Base-by-base conservation (phyloP, 2,888 invertebrate species). In the Drosophila flavopinicola region DNA sequence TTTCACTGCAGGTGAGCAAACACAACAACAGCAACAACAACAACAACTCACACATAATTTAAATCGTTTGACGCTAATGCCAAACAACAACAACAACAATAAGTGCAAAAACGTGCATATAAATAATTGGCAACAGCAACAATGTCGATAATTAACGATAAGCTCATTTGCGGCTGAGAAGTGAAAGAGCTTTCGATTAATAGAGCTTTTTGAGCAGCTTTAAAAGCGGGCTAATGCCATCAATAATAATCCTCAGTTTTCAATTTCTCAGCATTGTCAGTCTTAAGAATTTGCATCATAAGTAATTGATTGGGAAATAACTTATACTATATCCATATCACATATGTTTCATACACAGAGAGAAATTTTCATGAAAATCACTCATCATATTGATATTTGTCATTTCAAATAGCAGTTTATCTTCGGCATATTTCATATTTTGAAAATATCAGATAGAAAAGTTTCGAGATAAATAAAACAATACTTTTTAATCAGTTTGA, bases 1-100 rank as follows among this genome's bases (percentile, higher is more conserved):
- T 90, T 86, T 87, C 90, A 87, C 89, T 90, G 69, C 90, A 90
- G 90, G 90, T 90, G 78, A 89, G 85, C 68, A 45, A 51, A 29
- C 48, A 56, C 53, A 45, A 25, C 30, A 51, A 29, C 42, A 52
- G 41, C 5, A 42, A 15, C 41, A 37, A 13, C 9, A 41, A 41
- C 27, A 35, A 48, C 1, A 6, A 15, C 4, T 29, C 53, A 37
- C 47, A 60, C 29, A 27, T 67, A 67, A 78, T 78, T 80, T 61
- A 66, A 66, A 54, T 69, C 65, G 45, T 63, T 72, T 78, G 38
- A 54, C 60, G 63, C 52, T 53, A 37, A 54, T 30, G 29, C 45
- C 54, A 51, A 56, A 29, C 41, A 49, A 11, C 65, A 65, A 53
- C 42, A 66, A n/a, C 45, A 49, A 33, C 57, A 58, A 52, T 67